Evolutionary conservation across 1,140 invertebrate genomes (phyloP), one percentile per base, ranked within the genome.

Genomic region (Propsilocerus akamusi): DNA sequence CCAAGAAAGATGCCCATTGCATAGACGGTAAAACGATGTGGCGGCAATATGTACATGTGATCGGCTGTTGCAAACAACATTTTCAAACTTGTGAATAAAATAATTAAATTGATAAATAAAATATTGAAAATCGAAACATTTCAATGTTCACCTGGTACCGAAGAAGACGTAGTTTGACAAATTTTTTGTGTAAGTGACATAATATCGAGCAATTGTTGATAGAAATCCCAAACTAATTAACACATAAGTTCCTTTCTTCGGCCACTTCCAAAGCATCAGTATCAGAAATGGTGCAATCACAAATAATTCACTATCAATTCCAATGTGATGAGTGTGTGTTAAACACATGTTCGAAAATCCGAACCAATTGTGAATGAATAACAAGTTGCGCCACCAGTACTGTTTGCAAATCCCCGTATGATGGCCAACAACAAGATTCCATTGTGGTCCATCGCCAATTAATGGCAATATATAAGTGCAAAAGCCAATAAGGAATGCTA

Each of bases 241-340:
- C 10, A 72, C 22, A 7, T 65, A 30, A 5, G 70, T 52, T 24
- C 76, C 76, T 5, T 68, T 60, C 41, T 66, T 72, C 17, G 71
- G 73, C 63, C 67, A 76, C 46, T 72, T 77, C 64, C 72, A 78
- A 0, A 85, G 56, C 0, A 73, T 59, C 14, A 76, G 66, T 2
- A 86, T 69, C 53, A 91, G 66, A 1, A 87, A 48, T 0, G 84
- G 81, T 0, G 83, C 78, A 4, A 83, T 56, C 0, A 77, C 60
- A 58, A 87, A 89, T 11, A 90, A 68, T 66, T 89, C 84, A 50
- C 83, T 86, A 57, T 92, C 87, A 56, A 89, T 88, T 8, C 86
- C 85, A 50, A 91, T 48, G 52, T 82, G 79, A 60, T 82, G 79
- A 0, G 78, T 82, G 49, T 82, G 78, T 1, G 78, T 81, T 14